A percentile compares a stretch with the other conserved stretches of the same genome.
phyloP scores from a whole-genome alignment of 2,113 vertebrate species.

The Eulacestoma nigropectus region DNA sequence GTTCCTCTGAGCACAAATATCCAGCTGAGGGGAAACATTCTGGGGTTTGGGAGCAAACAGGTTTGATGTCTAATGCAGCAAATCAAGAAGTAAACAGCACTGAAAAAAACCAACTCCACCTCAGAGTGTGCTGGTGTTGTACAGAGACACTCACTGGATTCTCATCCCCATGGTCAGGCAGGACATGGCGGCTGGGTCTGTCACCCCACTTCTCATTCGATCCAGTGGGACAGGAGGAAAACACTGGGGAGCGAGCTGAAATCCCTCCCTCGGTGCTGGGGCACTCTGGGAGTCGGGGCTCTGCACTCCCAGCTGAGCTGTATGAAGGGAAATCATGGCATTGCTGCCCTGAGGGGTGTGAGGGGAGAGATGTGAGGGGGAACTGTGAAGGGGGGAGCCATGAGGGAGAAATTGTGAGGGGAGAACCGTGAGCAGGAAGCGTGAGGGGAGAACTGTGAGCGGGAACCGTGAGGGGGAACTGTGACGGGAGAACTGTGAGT shows the following conservation, averaged over 20 bases:
- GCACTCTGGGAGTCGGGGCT: fast-evolving
- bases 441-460: neutral
- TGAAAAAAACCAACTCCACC: neutral
- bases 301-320: neutral
- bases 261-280: fast-evolving
- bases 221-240: neutral
- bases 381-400: neutral
- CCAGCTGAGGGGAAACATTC: neutral
- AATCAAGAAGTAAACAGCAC: neutral
- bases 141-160: fast-evolving
- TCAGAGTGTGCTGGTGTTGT: no score
- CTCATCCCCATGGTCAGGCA: neutral
- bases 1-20: neutral
- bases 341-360: neutral
- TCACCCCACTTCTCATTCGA: fast-evolving
- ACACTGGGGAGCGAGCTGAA: fast-evolving
- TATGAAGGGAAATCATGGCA: neutral
- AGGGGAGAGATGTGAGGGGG: neutral
- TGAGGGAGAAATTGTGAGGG: neutral
- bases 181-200: neutral
- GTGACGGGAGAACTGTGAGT: neutral
- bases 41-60: neutral
- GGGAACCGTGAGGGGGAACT: fast-evolving
- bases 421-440: no score
- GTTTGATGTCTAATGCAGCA: neutral